Conservation (phyloP, 2,888 invertebrate species). For the Lasioglossum figueresi region DNA sequence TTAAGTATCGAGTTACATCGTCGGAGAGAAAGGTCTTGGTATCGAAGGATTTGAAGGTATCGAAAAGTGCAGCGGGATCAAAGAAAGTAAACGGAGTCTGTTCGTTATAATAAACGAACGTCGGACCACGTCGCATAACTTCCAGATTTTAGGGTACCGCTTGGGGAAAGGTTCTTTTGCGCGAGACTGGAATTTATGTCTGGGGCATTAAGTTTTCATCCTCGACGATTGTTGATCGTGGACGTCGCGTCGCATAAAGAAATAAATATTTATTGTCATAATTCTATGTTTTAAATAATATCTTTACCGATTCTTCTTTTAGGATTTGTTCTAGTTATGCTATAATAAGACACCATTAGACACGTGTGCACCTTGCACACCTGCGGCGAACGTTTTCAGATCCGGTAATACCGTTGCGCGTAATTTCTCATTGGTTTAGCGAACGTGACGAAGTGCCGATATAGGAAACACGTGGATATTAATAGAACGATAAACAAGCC, state of each 20-base stretch:
- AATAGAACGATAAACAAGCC: conserved; percentile 61
- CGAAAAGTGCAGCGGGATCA: neutral
- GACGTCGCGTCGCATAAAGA: too few relatives aligned
- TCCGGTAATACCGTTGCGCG: conserved; percentile 31
- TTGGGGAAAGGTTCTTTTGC: neutral
- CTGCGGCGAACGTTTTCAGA: conserved; percentile 6
- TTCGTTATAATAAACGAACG: conserved; percentile 17
- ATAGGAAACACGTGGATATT: conserved; percentile 48
- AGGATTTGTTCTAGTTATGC: too few relatives aligned
- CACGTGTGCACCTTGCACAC: neutral
- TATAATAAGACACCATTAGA: too few relatives aligned
- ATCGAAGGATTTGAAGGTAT: too few relatives aligned
- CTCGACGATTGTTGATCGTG: too few relatives aligned
- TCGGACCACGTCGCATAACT: conserved; percentile 29
- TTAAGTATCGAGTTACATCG: too few relatives aligned
- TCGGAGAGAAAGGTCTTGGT: too few relatives aligned
- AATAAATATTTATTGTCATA: too few relatives aligned
- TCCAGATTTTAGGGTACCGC: neutral
- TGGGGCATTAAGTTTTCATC: neutral
- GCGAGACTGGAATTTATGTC: neutral
- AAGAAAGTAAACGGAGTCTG: conserved; percentile 10
- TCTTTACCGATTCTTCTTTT: neutral
- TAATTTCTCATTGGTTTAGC: conserved; percentile 50
- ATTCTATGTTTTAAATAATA: neutral
- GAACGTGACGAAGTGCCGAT: conserved; percentile 53